Evolutionary conservation across 2,797 vertebrate species (phyloP), one percentile per base, ranked within the genome.

Genomic region (Petrocephalus schoutedeni): DNA sequence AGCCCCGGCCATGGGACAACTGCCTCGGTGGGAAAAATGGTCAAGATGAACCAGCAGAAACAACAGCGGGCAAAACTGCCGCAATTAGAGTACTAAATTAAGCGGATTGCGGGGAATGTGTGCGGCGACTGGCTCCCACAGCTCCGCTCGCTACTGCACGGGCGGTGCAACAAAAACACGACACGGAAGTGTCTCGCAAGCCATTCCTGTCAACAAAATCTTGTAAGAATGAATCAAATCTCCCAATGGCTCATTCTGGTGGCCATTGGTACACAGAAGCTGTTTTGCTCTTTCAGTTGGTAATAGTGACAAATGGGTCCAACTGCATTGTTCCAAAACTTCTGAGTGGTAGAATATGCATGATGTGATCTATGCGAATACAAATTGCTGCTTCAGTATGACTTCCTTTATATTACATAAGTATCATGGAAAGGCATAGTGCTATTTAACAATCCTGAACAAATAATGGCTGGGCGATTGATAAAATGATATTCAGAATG

Each of bases 11-110:
- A 77, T n/a, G 49, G 61, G 89, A 90, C 90, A 90, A 85, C 86
- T 61, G 85, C 89, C 89, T 87, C 82, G 67, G 88, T 89, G 58
- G 90, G 80, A 85, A 91, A 92, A 59, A 89, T 49, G 53, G 89
- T 90, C 87, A 89, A 90, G 88, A 90, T 89, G 89, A 91, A 91
- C 56, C 58, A 59, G 36, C 3, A 23, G 53, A 77, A 57, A 90
- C 90, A 92, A 59, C 53, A 87, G 87, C 77, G 59, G 89, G 85
- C 51, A 89, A 90, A 92, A 92, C 51, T 86, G 83, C 89, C 89
- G 89, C 91, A 92, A 90, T 92, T 91, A 89, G 89, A 89, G 89
- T 88, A 85, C 91, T 89, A 92, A 92, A 91, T 91, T 89, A 91
- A 80, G 64, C 21, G 89, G 85, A 84, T 89, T 85, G 83, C 59